Evolutionary conservation across 2,888 invertebrate species (phyloP), one percentile per base, ranked within the genome.

Genomic region (Trachelus iudaicus): DNA sequence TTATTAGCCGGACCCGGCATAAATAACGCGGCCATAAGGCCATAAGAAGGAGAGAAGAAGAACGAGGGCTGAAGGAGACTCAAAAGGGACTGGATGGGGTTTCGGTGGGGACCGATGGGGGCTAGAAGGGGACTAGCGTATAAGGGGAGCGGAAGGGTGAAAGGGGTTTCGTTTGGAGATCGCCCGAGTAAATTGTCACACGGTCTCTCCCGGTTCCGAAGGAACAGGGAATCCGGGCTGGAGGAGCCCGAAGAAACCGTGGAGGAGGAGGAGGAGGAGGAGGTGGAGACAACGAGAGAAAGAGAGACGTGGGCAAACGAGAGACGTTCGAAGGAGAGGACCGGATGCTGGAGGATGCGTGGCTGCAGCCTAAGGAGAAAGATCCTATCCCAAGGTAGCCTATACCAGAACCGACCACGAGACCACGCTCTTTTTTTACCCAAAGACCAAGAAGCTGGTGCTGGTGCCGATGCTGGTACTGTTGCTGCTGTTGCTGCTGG

Each of bases 141-240:
- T 30, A 30, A 34, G 74, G 37, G 73, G 73, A 73, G 73, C 76
- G 79, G 31, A 34, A 71, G 31, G 76, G 73, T 23, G 56, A 40
- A 34, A 68, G 73, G 35, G 75, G 34, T 74, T 83, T 81, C 85
- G 83, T 86, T 85, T 79, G 84, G 85, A 86, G 89, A 90, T 91
- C 89, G 90, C 81, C 89, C 90, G 88, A 91, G 91, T 91, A 91
- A 91, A 91, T 91, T 91, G 91, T 91, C 91, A 90, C 91, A 91
- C 91, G 91, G 89, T 90, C 56, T 56, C 90, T 86, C 85, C 84
- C 84, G 80, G 85, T 87, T 87, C 83, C 83, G 81, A 85, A 84
- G 86, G 87, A 88, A 87, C 88, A 82, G 84, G 83, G 88, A 86
- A 86, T 85, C 85, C 87, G 89, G 85, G 83, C 86, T 30, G 69